These are phyloP conservation scores for Bombus soroeensis DNA, from an alignment of 1,140 invertebrate genomes.

Conservation along the genomic window DNA sequence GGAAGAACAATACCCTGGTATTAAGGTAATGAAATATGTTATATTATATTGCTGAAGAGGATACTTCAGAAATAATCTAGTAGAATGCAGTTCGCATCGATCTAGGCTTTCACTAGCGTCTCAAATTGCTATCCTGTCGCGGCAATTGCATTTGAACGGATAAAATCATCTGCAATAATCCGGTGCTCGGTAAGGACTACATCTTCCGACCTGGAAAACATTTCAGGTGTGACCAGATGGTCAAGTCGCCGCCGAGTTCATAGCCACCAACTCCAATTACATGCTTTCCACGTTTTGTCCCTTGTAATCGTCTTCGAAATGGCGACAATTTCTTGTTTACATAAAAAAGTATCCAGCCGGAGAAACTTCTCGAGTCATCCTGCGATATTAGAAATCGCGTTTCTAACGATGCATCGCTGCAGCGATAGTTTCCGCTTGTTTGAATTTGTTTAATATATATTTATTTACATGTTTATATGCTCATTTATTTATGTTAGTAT, in stretches of 20 bases:
- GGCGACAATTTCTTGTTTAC: conserved; percentile 38
- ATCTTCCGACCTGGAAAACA: conserved; percentile 75
- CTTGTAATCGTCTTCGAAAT: conserved; percentile 45
- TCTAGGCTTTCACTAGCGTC: conserved; percentile 71
- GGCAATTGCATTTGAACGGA: conserved; percentile 66
- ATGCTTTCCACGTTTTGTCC: conserved; percentile 66
- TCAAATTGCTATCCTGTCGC: conserved; percentile 53
- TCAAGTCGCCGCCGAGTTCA: conserved; percentile 46
- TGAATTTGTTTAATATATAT: not conserved
- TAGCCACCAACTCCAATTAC: conserved; percentile 62
- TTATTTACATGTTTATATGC: not conserved
- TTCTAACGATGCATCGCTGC: conserved; percentile 27
- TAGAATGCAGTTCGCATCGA: not conserved
- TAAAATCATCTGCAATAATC: conserved; percentile 69
- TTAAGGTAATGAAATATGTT: not conserved
- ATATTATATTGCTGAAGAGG: not conserved
- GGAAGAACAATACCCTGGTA: not conserved
- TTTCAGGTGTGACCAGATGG: conserved; percentile 72
- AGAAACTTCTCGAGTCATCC: conserved; percentile 22
- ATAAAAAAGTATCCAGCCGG: not conserved
- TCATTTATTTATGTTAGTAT: not conserved
- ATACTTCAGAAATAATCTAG: not conserved
- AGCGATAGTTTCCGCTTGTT: not conserved
- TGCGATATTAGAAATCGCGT: not conserved
- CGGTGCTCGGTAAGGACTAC: conserved; percentile 63